Conservation (phyloP, 2,797 vertebrate genomes). For the Myripristis jacobus region DNA sequence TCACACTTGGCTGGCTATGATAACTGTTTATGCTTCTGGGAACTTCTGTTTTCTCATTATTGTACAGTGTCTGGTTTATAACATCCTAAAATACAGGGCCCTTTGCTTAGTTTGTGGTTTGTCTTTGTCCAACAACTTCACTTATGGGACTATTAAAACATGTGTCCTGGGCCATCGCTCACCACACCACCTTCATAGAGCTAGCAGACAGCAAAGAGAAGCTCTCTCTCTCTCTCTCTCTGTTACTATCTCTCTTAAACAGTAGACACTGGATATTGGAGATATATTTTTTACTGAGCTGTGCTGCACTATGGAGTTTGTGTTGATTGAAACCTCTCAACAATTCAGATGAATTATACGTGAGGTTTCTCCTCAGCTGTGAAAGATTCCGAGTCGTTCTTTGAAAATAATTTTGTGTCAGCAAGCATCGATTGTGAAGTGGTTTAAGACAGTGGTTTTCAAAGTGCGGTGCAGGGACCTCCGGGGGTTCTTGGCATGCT, state of each 20-base stretch:
- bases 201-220: neutral
- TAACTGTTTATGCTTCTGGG: constrained; percentile 19
- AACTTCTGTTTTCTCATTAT: constrained; percentile 38
- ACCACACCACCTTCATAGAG: constrained; percentile 40
- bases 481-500: too few species aligned
- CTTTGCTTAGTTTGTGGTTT: constrained; percentile 63
- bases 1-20: constrained; percentile 26
- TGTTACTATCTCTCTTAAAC: neutral
- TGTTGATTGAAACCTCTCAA: too few species aligned
- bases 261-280: neutral
- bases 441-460: too few species aligned
- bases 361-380: too few species aligned
- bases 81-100: constrained; percentile 55
- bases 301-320: too few species aligned
- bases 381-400: too few species aligned
- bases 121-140: constrained; percentile 56
- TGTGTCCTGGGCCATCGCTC: constrained; percentile 40
- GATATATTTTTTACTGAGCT: too few species aligned
- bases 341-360: too few species aligned
- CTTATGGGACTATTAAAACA: constrained; percentile 66
- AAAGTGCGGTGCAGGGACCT: too few species aligned
- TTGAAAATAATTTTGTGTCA: too few species aligned
- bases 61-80: constrained; percentile 40
- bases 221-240: neutral
- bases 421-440: too few species aligned